Evolutionary conservation across 64 coral and sea anemone species (phyloP).

Genomic region (Platygyra sinensis): DNA sequence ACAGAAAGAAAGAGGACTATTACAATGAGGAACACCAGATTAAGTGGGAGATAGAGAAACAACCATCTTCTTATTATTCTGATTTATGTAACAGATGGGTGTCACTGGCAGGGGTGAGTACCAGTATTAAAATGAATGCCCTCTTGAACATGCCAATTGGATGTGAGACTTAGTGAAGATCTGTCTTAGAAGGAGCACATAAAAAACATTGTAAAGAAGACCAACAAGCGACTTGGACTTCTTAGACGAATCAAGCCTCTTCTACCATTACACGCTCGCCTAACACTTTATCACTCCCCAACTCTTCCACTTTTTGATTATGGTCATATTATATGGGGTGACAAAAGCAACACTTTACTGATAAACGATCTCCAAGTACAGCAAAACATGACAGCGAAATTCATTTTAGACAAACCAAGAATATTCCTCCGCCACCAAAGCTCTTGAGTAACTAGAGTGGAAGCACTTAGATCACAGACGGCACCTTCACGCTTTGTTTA

Average conservation of each 20-base stretch:
- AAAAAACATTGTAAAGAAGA: too few species aligned
- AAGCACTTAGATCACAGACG: too few species aligned
- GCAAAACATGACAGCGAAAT: slow-evolving; percentile 28
- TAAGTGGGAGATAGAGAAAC: slow-evolving; percentile 95
- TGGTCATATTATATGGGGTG: slow-evolving; percentile 24
- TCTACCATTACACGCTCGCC: not conserved
- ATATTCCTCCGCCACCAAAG: not conserved
- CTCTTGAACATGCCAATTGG: not conserved
- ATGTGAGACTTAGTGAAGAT: not conserved
- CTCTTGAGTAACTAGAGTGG: too few species aligned
- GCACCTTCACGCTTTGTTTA: too few species aligned
- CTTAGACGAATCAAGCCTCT: too few species aligned
- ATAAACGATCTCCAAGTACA: slow-evolving; percentile 15
- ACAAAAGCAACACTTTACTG: slow-evolving; percentile 11
- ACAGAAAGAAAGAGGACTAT: slow-evolving; percentile 43
- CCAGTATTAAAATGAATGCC: not conserved
- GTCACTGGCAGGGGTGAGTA: slow-evolving; percentile 93
- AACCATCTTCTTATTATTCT: slow-evolving; percentile 89
- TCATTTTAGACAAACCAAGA: slow-evolving; percentile 15
- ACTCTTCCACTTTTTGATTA: not conserved
- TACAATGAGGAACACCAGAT: slow-evolving; percentile 85
- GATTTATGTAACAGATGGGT: slow-evolving; percentile 98
- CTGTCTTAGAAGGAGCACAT: not conserved
- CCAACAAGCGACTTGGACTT: too few species aligned
- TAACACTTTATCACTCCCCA: not conserved